Conservation (phyloP, 1,140 invertebrate genomes). For the Sipha flava region DNA sequence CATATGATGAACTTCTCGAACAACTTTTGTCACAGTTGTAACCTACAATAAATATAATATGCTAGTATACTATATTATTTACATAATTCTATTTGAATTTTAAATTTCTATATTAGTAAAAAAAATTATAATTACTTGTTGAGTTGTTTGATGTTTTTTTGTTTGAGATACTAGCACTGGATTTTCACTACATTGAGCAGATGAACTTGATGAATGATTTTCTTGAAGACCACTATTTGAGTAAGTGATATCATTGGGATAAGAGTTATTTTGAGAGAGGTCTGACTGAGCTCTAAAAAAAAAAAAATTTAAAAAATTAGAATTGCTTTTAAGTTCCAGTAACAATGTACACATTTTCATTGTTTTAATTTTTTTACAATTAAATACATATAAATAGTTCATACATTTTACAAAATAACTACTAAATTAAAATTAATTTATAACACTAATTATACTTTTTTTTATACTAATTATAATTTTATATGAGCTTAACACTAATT, state of each 20-base stretch:
- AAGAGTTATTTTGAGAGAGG: conserved; percentile 40
- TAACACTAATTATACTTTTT: no score
- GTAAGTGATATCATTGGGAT: conserved; percentile 40
- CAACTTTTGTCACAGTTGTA: conserved; percentile 57
- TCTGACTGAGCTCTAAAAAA: conserved; percentile 40
- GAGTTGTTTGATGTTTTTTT: conserved; percentile 53
- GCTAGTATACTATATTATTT: neutral
- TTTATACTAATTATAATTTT: no score
- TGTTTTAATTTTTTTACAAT: no score
- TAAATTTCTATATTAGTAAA: neutral
- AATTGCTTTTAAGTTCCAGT: neutral
- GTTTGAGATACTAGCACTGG: conserved; percentile 48
- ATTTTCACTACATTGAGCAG: conserved; percentile 49
- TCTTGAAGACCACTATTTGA: conserved; percentile 52
- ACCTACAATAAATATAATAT: conserved; percentile 43
- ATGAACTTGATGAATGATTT: conserved; percentile 51
- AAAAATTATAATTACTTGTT: conserved; percentile 47
- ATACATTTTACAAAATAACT: no score
- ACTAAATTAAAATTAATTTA: no score
- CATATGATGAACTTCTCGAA: conserved; percentile 57
- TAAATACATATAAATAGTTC: no score
- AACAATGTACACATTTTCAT: no score
- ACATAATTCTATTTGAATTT: no score
- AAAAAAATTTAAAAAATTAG: conserved; percentile 30
- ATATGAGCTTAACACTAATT: no score